Evolutionary conservation across 2,888 invertebrate genomes (phyloP), one percentile per base, ranked within the genome.

Genomic region (Ellobium chinense): DNA sequence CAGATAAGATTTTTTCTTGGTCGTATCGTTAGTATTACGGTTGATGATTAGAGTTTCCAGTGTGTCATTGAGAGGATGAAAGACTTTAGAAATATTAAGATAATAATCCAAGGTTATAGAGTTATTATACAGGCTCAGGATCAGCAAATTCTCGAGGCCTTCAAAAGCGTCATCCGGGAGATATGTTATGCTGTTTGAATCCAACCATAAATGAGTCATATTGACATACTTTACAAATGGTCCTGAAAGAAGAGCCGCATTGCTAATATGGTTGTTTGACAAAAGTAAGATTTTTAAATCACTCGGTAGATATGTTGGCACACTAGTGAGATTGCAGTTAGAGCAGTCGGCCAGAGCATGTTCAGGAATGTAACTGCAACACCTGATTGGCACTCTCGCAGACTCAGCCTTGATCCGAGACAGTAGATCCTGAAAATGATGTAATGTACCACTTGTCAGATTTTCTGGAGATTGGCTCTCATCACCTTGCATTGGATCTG

Each of bases 101-200:
- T 12, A 14, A 0, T 14, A 1, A 31, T 78, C 27, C 72, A 78
- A 24, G 2, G 21, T 9, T 9, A 78, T 78, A n/a, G 31, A 31
- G 36, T 78, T 78, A 39, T 72, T 46, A 27, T 63, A 56, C 18
- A 78, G 14, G 56, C 62, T 63, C 5, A 78, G 72, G 18, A 12
- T n/a, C 18, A 24, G n/a, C 21, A 78, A 56, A 39, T 54, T n/a
- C 1, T 58, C 18, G 9, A 78, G 70, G 1, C 78, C 78, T 9
- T 63, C 46, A 24, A 78, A 78, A 5, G 27, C 36, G n/a, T 12
- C 72, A 14, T 78, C 72, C 9, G 65, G 54, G 21, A 78, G 37
- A 12, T 24, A 27, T 37, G 78, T 78, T 7, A 78, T 72, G 56
- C 34, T 36, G n/a, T 78, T 78, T 37, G 46, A 54, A 63, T 62